phyloP scores from a whole-genome alignment of 2,888 invertebrate species.

The Pseudolycoriella hygida region DNA sequence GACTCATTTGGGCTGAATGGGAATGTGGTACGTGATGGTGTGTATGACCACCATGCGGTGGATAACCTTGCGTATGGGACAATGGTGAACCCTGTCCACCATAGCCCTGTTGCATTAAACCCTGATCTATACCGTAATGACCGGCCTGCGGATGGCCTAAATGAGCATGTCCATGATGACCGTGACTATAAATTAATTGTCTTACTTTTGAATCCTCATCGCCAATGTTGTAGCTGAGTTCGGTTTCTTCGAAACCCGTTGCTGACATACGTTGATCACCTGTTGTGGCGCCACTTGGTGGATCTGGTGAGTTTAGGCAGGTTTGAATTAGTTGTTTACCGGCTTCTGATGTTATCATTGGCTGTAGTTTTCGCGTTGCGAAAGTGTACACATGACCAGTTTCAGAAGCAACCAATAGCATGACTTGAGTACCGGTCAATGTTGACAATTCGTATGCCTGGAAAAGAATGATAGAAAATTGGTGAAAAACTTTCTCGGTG shows the following conservation, averaged over 20 bases:
- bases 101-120: constrained; percentile 48
- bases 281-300: constrained; percentile 45
- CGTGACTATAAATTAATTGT: constrained; percentile 75
- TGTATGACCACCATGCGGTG: constrained; percentile 27
- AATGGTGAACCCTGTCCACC: constrained; percentile 50
- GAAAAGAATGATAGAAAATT: constrained; percentile 20
- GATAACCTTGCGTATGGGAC: constrained; percentile 29
- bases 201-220: constrained; percentile 96
- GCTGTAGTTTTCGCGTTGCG: constrained; percentile 94
- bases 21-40: constrained; percentile 52
- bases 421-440: constrained; percentile 97
- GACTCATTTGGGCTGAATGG: constrained; percentile 46
- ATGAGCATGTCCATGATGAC: constrained; percentile 52
- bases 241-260: constrained; percentile 96
- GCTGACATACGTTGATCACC: constrained; percentile 95
- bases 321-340: constrained; percentile 98
- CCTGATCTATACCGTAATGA: constrained; percentile 50
- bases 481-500: no score
- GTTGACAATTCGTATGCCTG: constrained; percentile 99
- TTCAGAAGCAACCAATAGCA: constrained; percentile 96
- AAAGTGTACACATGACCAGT: constrained; percentile 99
- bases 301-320: constrained; percentile 94
- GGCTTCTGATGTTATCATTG: constrained; percentile 96
- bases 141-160: constrained; percentile 42
- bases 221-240: constrained; percentile 89